Evolutionary conservation across 2,888 invertebrate genomes (phyloP).

Genomic region (Rotaria macrura): DNA sequence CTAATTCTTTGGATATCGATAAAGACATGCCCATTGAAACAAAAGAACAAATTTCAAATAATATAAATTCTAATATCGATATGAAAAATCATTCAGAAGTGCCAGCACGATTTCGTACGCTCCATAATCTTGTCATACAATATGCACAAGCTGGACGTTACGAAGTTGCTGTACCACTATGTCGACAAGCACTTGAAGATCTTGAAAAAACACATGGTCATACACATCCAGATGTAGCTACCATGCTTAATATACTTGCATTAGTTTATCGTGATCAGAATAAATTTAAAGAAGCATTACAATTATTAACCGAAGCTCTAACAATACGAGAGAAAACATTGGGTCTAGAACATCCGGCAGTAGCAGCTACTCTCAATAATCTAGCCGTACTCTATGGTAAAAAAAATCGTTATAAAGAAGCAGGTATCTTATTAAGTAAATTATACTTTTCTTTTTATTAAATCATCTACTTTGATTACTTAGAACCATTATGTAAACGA

Average conservation of each 20-base stretch:
- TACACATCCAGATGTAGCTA: constrained; percentile 98
- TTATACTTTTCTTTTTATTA: not conserved
- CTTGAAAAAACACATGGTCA: constrained; percentile 95
- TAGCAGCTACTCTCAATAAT: constrained; percentile 98
- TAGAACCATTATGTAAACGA: constrained; percentile 91
- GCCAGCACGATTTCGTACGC: constrained; percentile 62
- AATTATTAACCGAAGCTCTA: constrained; percentile 87
- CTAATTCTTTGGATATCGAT: not conserved
- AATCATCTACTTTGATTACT: no score
- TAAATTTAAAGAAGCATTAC: constrained; percentile 98
- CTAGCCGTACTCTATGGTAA: constrained; percentile 95
- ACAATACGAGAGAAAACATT: constrained; percentile 93
- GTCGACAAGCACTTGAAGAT: constrained; percentile 96
- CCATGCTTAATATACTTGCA: constrained; percentile 96
- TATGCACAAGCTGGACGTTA: constrained; percentile 65
- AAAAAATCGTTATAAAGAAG: constrained; percentile 58
- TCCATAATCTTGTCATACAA: constrained; percentile 97
- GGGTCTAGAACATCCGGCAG: constrained; percentile 95
- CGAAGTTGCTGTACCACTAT: constrained; percentile 86
- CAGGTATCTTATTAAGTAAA: constrained; percentile 65
- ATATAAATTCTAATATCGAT: no score
- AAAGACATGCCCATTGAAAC: not conserved
- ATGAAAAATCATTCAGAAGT: not conserved
- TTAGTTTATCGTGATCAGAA: constrained; percentile 89
- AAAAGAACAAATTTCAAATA: not conserved